Base-by-base conservation (phyloP, 2,797 vertebrate species). In the Gallirallus australis region DNA sequence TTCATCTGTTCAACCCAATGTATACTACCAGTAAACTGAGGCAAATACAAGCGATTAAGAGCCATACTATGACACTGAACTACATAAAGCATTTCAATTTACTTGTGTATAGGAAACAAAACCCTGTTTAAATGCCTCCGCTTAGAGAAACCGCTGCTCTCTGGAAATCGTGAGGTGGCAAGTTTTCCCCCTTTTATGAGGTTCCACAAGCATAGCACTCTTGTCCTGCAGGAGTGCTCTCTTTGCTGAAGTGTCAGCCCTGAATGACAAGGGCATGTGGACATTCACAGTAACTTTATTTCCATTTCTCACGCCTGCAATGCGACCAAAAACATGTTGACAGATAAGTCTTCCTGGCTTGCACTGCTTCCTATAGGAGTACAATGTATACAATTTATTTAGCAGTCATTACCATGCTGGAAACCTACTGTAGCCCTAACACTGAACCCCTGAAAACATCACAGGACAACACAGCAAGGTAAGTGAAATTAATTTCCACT, bases 151-250 rank as follows among this genome's bases (percentile, higher is more conserved):
- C 18, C 71, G 64, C 24, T 69, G 63, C 65, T 71, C 12, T 82
- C 63, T 91, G 77, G 64, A 88, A 85, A 80, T 59, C 56, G 85
- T 50, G 48, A 79, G 76, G 71, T 71, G 54, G 53, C 39, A 92
- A 95, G 15, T 81, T 89, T 90, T 91, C 42, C 68, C 52, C 86
- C 52, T 54, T 84, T 68, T 33, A 9, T 4, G 28, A 81, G 57
- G 63, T 48, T 52, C 77, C 50, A 33, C 57, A 88, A 96, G 81
- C 63, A 6, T 2, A 82, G 77, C 93, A 93, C 82, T 93, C 93
- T 70, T 95, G 94, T 82, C 95, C 96, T 85, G 90, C 95, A 97
- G 71, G 90, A 94, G 89, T 63, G 86, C 89, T 63, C 81, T n/a
- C 79, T 73, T 47, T 84, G 48, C 88, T 93, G 88, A 83, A 96